phyloP scores from a whole-genome alignment of 2,113 vertebrate species.

The Corydoras maculifer region DNA sequence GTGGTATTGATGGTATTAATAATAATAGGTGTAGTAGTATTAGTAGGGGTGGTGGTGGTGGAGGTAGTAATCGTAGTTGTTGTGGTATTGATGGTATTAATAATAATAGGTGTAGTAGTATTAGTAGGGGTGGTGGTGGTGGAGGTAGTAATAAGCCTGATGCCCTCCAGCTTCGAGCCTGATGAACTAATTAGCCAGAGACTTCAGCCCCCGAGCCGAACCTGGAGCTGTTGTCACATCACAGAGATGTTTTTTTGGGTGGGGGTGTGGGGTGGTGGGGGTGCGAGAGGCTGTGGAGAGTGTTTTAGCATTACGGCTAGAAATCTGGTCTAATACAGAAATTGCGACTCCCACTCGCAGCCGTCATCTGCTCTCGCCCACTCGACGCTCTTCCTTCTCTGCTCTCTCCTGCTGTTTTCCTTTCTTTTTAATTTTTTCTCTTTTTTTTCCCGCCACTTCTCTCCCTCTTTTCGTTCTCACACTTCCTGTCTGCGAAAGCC shows the following conservation, averaged over 20 bases:
- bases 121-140: no score
- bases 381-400: constrained; percentile 23
- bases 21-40: no score
- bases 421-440: not conserved
- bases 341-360: constrained; percentile 39
- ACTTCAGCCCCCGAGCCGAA: constrained; percentile 26
- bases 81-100: no score
- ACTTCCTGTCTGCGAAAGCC: not conserved
- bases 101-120: no score
- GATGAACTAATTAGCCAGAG: constrained; percentile 41
- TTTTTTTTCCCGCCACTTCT: not conserved
- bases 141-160: no score
- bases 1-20: no score
- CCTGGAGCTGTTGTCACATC: constrained; percentile 34
- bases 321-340: constrained; percentile 30
- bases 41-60: no score
- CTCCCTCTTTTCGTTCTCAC: not conserved
- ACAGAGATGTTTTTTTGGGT: not conserved
- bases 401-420: constrained; percentile 9
- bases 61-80: no score
- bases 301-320: constrained; percentile 30
- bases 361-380: constrained; percentile 39
- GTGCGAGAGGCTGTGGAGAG: constrained; percentile 1
- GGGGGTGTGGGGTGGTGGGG: no score
- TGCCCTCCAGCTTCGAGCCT: constrained; percentile 18